phyloP scores from a whole-genome alignment of 2,113 vertebrate genomes.

The Pantherophis guttatus region DNA sequence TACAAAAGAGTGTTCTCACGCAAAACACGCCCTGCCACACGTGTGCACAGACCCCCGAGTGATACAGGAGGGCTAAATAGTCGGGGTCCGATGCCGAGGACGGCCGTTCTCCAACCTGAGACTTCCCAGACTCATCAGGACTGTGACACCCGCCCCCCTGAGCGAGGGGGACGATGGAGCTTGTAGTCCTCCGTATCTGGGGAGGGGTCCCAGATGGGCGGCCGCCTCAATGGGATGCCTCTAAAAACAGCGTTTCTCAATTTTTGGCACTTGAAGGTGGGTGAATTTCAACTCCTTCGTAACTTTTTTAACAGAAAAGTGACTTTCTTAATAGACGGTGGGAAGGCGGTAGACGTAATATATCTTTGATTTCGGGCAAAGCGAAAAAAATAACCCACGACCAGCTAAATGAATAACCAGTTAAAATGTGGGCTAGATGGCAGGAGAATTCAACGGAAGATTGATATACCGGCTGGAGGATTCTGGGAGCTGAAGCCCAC shows the following conservation, averaged over 20 bases:
- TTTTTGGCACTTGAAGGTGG: background rate
- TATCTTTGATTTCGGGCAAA: background rate
- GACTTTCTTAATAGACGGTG: background rate
- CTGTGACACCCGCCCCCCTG: accelerated
- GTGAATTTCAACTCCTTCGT: background rate
- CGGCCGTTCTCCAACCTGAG: background rate
- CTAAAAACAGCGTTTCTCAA: background rate
- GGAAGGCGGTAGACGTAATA: background rate
- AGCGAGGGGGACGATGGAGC: background rate
- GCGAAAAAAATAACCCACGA: background rate
- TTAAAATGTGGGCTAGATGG: background rate
- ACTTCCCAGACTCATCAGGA: background rate
- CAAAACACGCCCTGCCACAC: background rate
- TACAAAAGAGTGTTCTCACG: conserved; percentile 28
- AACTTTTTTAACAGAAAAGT: no score
- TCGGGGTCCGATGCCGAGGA: background rate
- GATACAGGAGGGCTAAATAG: background rate
- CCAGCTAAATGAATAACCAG: no score
- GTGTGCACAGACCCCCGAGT: background rate
- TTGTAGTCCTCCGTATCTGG: background rate
- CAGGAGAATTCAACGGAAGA: background rate
- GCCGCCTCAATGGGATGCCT: background rate
- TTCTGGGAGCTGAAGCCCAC: background rate
- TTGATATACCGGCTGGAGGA: background rate
- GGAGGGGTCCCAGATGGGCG: background rate